Evolutionary conservation across 2,888 invertebrate species (phyloP), one percentile per base, ranked within the genome.

Genomic region (Boloria euphrosyne): DNA sequence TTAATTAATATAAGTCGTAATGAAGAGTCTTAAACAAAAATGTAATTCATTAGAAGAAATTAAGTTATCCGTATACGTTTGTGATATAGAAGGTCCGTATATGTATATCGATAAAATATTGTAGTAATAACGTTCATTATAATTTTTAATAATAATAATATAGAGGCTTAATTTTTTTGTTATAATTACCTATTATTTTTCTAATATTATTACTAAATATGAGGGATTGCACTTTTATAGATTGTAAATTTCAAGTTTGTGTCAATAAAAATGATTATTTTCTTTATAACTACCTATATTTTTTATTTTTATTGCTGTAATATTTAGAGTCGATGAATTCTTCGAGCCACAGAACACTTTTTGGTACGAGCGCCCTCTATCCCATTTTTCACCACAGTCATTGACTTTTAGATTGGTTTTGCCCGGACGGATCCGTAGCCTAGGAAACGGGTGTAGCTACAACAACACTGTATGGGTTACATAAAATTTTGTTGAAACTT

Each of bases 401-500:
- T 69, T 71, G 63, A 68, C 66, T 69, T 71, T 68, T 69, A 57
- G 52, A 64, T 67, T 66, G 70, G 68, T 68, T 70, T 69, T 65
- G 70, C 70, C 69, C 68, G 64, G 71, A 82, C 80, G 81, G 83
- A 74, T 78, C 85, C 88, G 91, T 91, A 91, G 90, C 90, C 91
- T 82, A 91, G 91, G 91, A 91, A 91, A 91, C 91, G 90, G 90
- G 90, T 83, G 89, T 90, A 90, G 85, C 86, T 87, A 87, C 85
- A 91, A 91, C 90, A 91, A 91, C 90, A 90, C 80, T 86, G 85
- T 79, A 80, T 82, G 81, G 78, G 83, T 86, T 88, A 88, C 74
- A 84, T 87, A 88, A 86, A 84, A 78, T 73, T 71, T 71, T 60
- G 64, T 62, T 68, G 62, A 59, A 68, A 38, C 61, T 62, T 64